These are phyloP conservation scores for Tetragonisca angustula DNA, from an alignment of 2,888 invertebrate species.

Conservation along the genomic window DNA sequence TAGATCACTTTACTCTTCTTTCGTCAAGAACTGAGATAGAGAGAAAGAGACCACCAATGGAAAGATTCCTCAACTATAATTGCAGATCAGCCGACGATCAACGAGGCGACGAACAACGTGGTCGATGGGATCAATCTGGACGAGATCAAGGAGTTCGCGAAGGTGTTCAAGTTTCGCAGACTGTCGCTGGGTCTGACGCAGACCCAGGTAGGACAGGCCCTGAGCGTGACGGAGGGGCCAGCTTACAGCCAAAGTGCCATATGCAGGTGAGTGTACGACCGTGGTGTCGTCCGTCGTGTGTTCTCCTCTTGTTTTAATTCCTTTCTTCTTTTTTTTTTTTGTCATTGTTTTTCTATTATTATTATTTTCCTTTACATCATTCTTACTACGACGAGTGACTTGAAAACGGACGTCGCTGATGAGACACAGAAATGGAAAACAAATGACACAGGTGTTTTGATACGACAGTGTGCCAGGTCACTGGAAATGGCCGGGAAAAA, in stretches of 20 bases:
- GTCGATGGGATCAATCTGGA: conserved; percentile 98
- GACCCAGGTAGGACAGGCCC: conserved; percentile 98
- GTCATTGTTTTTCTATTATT: neutral
- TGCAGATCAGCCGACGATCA: conserved; percentile 95
- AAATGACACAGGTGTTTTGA: conserved; percentile 46
- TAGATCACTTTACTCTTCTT: no score
- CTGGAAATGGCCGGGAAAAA: conserved; percentile 77
- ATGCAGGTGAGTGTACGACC: conserved; percentile 91
- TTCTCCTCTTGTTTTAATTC: conserved; percentile 13
- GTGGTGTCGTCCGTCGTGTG: conserved; percentile 5
- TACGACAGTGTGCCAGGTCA: conserved; percentile 80
- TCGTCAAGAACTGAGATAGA: no score
- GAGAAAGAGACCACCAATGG: neutral
- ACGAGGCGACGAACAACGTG: conserved; percentile 96
- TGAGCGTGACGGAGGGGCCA: conserved; percentile 98
- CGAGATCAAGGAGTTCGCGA: conserved; percentile 99
- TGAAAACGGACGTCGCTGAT: conserved; percentile 63
- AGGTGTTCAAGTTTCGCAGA: conserved; percentile 97
- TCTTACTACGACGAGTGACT: conserved; percentile 6
- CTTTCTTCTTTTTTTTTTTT: conserved; percentile 9
- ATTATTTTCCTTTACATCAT: neutral
- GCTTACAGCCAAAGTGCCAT: conserved; percentile 99
- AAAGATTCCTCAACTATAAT: conserved; percentile 72
- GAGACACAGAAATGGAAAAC: conserved; percentile 45
- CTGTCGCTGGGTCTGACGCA: conserved; percentile 97